Conservation (phyloP, 2,888 invertebrate species). For the Mongoloraphidia duomilia region DNA sequence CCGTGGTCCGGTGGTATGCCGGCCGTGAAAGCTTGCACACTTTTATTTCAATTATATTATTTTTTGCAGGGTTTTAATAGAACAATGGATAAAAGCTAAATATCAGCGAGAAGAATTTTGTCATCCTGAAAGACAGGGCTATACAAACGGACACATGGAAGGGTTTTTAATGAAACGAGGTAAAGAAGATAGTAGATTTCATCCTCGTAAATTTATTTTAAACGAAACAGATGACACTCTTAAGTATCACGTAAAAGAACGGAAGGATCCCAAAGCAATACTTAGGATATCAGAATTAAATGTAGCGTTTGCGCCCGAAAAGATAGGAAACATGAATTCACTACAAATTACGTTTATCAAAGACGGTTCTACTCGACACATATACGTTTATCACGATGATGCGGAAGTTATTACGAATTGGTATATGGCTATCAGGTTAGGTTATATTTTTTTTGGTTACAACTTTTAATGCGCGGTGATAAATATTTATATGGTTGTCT, state of each 20-base stretch:
- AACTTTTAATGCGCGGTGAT: no score
- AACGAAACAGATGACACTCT: conserved; percentile 68
- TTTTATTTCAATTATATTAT: not conserved
- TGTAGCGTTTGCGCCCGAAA: conserved; percentile 69
- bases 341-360: conserved; percentile 75
- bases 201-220: conserved; percentile 69
- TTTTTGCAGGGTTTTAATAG: conserved; percentile 58
- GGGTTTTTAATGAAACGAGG: conserved; percentile 81
- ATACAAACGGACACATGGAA: conserved; percentile 67
- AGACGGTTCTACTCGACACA: conserved; percentile 72
- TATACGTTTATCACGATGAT: conserved; percentile 77
- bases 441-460: no score
- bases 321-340: conserved; percentile 64
- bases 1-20: no score
- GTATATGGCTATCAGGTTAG: conserved; percentile 29
- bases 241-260: conserved; percentile 59
- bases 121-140: conserved; percentile 62
- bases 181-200: conserved; percentile 73
- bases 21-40: no score
- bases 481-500: no score
- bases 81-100: conserved; percentile 86
- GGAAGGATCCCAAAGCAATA: conserved; percentile 68
- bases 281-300: conserved; percentile 70
- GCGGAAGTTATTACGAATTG: conserved; percentile 75
- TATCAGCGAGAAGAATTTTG: conserved; percentile 81